Evolutionary conservation across 2,888 invertebrate genomes (phyloP).

Genomic region (Lycocerus yunnanus): DNA sequence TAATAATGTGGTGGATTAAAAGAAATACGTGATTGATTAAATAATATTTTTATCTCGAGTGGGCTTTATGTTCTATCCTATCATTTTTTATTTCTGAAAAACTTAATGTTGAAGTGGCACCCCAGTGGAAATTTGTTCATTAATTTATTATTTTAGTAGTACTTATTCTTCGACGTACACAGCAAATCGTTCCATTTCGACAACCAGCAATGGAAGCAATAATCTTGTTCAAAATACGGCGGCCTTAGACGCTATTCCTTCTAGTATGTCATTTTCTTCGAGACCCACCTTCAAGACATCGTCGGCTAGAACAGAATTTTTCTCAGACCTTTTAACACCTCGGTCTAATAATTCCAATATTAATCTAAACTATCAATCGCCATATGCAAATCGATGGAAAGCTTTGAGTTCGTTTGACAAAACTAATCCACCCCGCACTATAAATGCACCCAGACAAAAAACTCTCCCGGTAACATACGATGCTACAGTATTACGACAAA

Average conservation of each 20-base stretch:
- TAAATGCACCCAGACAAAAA: neutral
- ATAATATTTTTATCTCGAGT: neutral
- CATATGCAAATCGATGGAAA: neutral
- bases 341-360: neutral
- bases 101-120: neutral
- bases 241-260: neutral
- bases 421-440: neutral
- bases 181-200: neutral
- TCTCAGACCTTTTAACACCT: neutral
- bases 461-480: neutral
- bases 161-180: neutral
- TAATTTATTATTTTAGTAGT: neutral
- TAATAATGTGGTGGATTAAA: neutral
- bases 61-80: neutral
- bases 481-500: neutral
- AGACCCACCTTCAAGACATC: neutral
- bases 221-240: neutral
- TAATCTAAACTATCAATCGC: neutral
- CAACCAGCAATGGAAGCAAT: neutral
- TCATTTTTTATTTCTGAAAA: neutral
- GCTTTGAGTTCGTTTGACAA: neutral
- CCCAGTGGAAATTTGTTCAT: neutral
- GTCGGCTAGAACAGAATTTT: conserved; percentile 5
- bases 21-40: neutral
- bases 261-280: neutral